Evolutionary conservation across 2,888 invertebrate species (phyloP).

Genomic region (Dinocampus coccinellae): DNA sequence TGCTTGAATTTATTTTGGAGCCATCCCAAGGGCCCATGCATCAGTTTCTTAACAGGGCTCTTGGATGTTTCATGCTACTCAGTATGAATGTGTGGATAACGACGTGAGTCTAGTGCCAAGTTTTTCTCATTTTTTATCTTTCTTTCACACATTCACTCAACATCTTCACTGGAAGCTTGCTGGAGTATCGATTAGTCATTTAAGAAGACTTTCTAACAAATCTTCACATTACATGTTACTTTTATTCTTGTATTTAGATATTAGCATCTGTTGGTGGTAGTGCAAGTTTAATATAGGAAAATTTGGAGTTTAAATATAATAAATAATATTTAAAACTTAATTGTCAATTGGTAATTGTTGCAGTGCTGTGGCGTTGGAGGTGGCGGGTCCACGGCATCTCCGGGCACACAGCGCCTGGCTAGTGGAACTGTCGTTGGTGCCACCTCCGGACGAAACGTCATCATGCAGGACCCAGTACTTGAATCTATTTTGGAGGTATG

Average conservation of each 20-base stretch:
- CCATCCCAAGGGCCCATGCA: constrained; percentile 3
- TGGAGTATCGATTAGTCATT: constrained; percentile 18
- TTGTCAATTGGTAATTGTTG: constrained; percentile 41
- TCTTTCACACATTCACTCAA: background rate
- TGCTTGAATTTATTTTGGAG: constrained; percentile 7
- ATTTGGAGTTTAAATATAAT: background rate
- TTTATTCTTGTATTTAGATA: background rate
- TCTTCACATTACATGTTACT: constrained; percentile 7
- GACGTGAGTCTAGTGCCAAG: background rate
- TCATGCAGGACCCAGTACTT: constrained; percentile 67
- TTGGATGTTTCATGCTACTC: constrained; percentile 4
- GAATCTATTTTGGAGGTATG: constrained; percentile 66
- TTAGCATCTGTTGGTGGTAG: background rate
- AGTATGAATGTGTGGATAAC: constrained; percentile 9
- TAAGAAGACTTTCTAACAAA: constrained; percentile 13
- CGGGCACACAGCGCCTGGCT: constrained; percentile 65
- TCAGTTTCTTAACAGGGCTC: background rate
- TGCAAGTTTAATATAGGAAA: background rate
- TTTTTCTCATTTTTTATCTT: background rate
- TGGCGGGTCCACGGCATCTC: constrained; percentile 68
- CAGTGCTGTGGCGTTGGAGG: constrained; percentile 69
- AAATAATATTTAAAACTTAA: background rate
- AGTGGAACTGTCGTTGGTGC: constrained; percentile 63
- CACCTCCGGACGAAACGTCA: constrained; percentile 62
- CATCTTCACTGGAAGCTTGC: background rate